These are phyloP conservation scores for Helicoverpa armigera DNA, from an alignment of 1,140 invertebrate species.

Conservation along the genomic window DNA sequence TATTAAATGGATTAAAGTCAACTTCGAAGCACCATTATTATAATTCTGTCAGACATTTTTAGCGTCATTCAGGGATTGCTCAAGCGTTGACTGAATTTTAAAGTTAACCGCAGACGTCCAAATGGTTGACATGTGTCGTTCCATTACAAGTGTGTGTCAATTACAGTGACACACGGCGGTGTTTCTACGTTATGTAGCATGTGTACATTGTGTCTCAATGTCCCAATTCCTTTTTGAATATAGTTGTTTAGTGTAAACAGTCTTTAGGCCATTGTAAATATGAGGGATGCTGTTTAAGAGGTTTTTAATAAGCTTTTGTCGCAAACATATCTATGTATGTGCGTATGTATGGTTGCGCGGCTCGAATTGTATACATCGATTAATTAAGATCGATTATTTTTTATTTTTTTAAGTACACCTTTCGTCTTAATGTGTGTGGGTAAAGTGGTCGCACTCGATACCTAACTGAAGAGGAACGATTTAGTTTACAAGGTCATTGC, in stretches of 20 bases:
- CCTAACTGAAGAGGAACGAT: background rate
- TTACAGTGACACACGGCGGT: constrained; percentile 46
- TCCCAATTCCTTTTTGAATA: constrained; percentile 69
- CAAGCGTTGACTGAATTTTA: constrained; percentile 74
- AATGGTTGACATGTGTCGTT: constrained; percentile 28
- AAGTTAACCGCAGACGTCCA: constrained; percentile 29
- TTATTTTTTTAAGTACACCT: constrained; percentile 34
- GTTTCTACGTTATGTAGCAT: constrained; percentile 63
- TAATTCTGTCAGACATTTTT: constrained; percentile 51
- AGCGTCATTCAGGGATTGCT: constrained; percentile 75
- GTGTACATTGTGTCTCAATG: constrained; percentile 66
- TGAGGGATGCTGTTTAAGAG: constrained; percentile 65
- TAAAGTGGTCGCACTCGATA: constrained; percentile 10
- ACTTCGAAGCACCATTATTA: constrained; percentile 54
- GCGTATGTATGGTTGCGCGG: constrained; percentile 67
- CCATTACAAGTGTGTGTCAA: background rate
- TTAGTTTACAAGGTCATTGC: background rate
- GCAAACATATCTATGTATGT: constrained; percentile 83
- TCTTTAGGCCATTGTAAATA: constrained; percentile 75
- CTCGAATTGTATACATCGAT: constrained; percentile 66
- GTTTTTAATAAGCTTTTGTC: constrained; percentile 82
- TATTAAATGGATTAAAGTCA: constrained; percentile 46
- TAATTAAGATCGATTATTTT: constrained; percentile 48
- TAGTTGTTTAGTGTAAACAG: constrained; percentile 63
- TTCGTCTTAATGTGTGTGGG: background rate